Base-by-base conservation (phyloP, 2,888 invertebrate genomes). In the Clusia tigrina region DNA sequence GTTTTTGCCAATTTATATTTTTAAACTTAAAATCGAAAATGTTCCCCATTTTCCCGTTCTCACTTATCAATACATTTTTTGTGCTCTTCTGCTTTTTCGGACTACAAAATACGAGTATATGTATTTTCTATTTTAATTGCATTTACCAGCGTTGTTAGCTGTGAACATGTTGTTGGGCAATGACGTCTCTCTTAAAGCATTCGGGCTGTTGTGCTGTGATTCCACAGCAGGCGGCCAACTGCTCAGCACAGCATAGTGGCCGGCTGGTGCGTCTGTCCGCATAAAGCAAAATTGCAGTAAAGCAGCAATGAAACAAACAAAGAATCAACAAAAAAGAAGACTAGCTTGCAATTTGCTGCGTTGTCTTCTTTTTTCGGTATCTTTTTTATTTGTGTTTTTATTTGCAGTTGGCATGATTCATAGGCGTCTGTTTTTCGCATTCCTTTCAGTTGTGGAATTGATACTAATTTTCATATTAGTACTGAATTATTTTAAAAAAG, bases 341-440 rank as follows among this genome's bases (percentile, higher is more conserved):
- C 3, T 15, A 10, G 42, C 10, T 42, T 42, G 42, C 42, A 42
- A n/a, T 42, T 42, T 42, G n/a, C 42, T n/a, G 42, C n/a, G 46
- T 57, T 57, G 57, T 20, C 42, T 18, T 56, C 1, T 9, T 26
- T 18, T 15, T 22, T 3, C 20, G 10, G 1, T 6, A 53, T 9
- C 24, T 22, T 23, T 53, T 20, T 60, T 60, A 56, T 59, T 26
- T 55, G 58, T 56, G 10, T 5, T 53, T 23, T n/a, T 3, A 54
- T 26, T 26, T 26, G 26, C 54, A 26, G 32, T 42, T 42, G 42
- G 42, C 42, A 42, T 42, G 42, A 42, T 42, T 42, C 42, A 42
- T 42, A n/a, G n/a, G 42, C 42, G 42, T 42, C 42, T 42, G 42
- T n/a, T 42, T 5, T 42, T 3, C 6, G 42, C 10, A 42, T 42